Base-by-base conservation (phyloP, 2,797 vertebrate species). In the Merluccius polli region DNA sequence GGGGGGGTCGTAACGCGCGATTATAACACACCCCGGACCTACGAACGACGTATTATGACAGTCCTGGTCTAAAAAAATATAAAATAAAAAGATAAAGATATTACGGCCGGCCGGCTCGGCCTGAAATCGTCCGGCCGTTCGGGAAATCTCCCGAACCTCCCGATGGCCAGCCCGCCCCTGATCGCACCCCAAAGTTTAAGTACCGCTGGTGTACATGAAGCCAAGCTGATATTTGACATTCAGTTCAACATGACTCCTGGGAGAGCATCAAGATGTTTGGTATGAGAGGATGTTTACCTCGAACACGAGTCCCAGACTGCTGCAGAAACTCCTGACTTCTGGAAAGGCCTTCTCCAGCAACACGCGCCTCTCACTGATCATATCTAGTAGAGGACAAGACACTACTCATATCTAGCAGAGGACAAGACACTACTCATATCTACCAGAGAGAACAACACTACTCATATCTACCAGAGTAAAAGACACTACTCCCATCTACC, bases 271-370 rank as follows among this genome's bases (percentile, higher is more conserved):
- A 12, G 0, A 30, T 9, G 24, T 29, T 31, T 30, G 29, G 29
- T 31, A 24, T 7, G 10, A 24, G n/a, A 27, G 3, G 24, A 21
- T 1, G 5, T 24, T 86, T 85, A 96, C 95, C 95, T 97, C 95
- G 27, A 96, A 93, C 76, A 88, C 79, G 27, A 97, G 75, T 6
- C 94, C 91, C 0, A 94, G 90, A 72, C 91, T 87, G 74, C 93
- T 95, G 74, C 96, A 98, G 89, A 94, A 95, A 13, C 85, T 79
- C 44, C 87, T 93, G n/a, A 93, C 81, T 73, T 95, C 91, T 2
- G 95, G 93, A 85, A 90, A 91, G 0, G 86, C 93, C 7, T 81
- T 83, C 21, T 94, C 90, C 92, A 94, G 91, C n/a, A 97, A 90
- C 1, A 85, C 91, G 63, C 91, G 93, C 73, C 94, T 90, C 85